Percentiles rank a stretch among this genome's conserved stretches.
Evolutionary conservation across 2,888 invertebrate genomes (phyloP).

Genomic region (Stenodera caucasica): DNA sequence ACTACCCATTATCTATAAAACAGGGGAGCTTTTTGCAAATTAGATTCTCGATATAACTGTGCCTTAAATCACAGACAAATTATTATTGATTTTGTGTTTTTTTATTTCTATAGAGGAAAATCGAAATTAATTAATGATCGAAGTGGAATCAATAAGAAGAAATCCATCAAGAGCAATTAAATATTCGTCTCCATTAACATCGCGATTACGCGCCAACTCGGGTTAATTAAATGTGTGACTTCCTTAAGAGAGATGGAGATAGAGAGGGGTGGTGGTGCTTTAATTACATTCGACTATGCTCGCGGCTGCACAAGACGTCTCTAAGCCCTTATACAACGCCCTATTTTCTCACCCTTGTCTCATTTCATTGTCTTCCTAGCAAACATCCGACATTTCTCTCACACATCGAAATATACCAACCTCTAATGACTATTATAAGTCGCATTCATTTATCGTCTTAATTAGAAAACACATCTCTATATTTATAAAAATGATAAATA

Average conservation of each 20-base stretch:
- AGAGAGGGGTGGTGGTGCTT: conserved; percentile 43
- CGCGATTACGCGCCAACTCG: conserved; percentile 53
- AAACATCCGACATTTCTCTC: conserved; percentile 41
- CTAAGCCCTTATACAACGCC: conserved; percentile 36
- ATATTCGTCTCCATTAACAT: conserved; percentile 56
- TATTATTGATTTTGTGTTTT: too few relatives aligned
- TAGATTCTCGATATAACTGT: too few relatives aligned
- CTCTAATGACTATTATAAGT: conserved; percentile 16
- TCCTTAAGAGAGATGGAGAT: conserved; percentile 37
- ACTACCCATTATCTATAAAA: neutral
- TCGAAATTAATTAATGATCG: neutral
- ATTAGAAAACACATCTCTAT: neutral
- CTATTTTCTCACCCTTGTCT: conserved; percentile 33
- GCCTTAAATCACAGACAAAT: too few relatives aligned
- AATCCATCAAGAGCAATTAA: conserved; percentile 48
- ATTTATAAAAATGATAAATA: too few relatives aligned
- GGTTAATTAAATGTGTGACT: conserved; percentile 57
- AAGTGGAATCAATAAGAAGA: conserved; percentile 30
- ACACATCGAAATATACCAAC: conserved; percentile 32
- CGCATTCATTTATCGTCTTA: neutral
- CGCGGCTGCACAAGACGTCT: conserved; percentile 51
- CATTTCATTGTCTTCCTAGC: conserved; percentile 26
- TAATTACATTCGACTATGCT: conserved; percentile 52
- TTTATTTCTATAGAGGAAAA: too few relatives aligned
- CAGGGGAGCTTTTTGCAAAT: conserved; percentile 1